Evolutionary conservation across 2,797 vertebrate species (phyloP).

Genomic region (Anolis apletophallus): DNA sequence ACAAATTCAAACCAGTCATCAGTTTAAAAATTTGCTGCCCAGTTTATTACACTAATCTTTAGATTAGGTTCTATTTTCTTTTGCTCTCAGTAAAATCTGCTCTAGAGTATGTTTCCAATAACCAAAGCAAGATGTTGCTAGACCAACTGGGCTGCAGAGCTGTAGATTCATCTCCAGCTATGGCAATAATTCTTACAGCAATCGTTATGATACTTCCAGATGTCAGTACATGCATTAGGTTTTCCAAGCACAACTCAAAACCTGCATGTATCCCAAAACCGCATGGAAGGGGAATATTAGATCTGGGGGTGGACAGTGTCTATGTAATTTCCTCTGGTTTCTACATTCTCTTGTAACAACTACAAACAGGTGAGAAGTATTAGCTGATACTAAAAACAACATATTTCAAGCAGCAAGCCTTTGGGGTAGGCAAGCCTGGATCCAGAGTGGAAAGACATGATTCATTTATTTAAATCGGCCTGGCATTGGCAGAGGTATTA

Average conservation of each 20-base stretch:
- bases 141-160: conserved; percentile 49
- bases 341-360: conserved; percentile 73
- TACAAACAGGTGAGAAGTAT: conserved; percentile 69
- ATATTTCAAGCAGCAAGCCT: conserved; percentile 56
- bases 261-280: conserved; percentile 74
- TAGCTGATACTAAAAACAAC: conserved; percentile 49
- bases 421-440: background rate
- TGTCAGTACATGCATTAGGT: conserved; percentile 57
- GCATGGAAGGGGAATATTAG: conserved; percentile 73
- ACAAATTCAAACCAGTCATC: conserved; percentile 26
- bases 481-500: background rate
- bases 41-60: background rate
- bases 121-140: conserved; percentile 44
- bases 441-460: background rate
- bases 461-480: conserved; percentile 3
- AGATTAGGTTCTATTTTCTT: conserved; percentile 14
- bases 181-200: conserved; percentile 58
- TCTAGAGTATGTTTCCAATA: conserved; percentile 50
- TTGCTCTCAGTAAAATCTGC: conserved; percentile 18
- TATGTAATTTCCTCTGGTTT: conserved; percentile 76
- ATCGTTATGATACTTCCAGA: conserved; percentile 63
- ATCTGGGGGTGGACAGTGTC: conserved; percentile 77
- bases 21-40: conserved; percentile 17
- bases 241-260: conserved; percentile 67
- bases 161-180: conserved; percentile 45